Percentiles rank a stretch among this genome's conserved stretches.
Conservation (phyloP, 2,113 vertebrate species). For the Tylochromis polylepis region DNA sequence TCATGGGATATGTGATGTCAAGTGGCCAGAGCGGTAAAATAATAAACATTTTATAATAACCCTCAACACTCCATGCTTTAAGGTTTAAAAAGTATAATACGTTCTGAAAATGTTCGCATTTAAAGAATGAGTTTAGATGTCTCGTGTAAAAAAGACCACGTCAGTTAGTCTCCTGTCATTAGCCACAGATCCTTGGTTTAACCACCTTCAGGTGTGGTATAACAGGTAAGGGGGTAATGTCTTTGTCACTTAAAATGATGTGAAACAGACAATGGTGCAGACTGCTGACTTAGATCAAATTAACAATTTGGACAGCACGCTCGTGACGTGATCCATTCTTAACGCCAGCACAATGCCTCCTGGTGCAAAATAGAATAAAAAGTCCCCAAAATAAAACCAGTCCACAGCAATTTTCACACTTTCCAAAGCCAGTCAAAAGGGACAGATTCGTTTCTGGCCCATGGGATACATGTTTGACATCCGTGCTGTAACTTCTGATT, state of each 20-base stretch:
- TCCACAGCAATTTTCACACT: neutral
- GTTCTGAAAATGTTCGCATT: neutral
- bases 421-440: neutral
- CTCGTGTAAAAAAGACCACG: neutral
- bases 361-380: neutral
- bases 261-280: neutral
- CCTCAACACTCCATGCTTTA: accelerated
- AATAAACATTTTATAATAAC: neutral
- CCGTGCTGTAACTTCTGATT: neutral
- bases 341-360: neutral
- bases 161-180: neutral
- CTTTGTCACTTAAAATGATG: neutral
- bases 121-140: neutral
- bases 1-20: neutral
- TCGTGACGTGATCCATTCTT: neutral
- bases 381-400: neutral
- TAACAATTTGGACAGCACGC: neutral
- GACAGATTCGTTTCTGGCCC: neutral
- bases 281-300: neutral
- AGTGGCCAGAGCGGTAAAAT: neutral
- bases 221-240: neutral
- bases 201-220: neutral
- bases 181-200: neutral
- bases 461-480: neutral
- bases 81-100: neutral